Conservation (phyloP, 2,113 vertebrate genomes). For the Tauraco erythrolophus region DNA sequence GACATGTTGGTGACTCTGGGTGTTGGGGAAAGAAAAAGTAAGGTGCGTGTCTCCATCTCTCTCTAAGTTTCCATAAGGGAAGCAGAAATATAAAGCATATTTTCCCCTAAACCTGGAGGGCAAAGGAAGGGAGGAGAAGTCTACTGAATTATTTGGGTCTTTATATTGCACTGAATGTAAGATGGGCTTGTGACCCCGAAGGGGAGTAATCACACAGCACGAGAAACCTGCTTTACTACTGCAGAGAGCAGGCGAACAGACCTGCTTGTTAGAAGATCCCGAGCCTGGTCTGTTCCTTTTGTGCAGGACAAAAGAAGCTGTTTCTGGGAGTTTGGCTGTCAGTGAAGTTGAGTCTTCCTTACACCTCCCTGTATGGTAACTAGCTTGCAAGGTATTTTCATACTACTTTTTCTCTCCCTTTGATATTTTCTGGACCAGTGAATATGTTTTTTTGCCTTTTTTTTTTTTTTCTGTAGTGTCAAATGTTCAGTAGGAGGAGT, state of each 20-base stretch:
- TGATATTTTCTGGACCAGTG: background rate
- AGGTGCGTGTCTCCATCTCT: accelerated
- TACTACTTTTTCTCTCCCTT: background rate
- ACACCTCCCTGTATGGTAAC: background rate
- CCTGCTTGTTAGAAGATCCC: background rate
- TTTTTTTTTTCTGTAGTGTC: background rate
- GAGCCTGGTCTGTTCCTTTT: background rate
- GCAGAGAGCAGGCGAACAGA: accelerated
- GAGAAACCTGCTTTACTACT: background rate
- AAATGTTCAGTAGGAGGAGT: background rate
- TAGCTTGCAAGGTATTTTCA: background rate
- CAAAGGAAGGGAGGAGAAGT: background rate
- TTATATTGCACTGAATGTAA: background rate
- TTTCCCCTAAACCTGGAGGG: background rate
- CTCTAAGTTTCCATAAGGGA: background rate
- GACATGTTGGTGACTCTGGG: background rate
- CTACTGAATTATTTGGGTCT: background rate
- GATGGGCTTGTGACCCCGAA: background rate
- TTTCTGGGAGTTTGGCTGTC: background rate
- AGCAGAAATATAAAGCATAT: background rate
- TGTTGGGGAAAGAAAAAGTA: background rate
- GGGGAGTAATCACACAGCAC: background rate
- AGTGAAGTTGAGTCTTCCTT: background rate
- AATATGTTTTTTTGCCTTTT: background rate
- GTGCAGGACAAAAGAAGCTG: background rate